A percentile compares a stretch with the other conserved stretches of the same genome.
Conservation (phyloP, 1,140 invertebrate species). For the Achatina immaculata region DNA sequence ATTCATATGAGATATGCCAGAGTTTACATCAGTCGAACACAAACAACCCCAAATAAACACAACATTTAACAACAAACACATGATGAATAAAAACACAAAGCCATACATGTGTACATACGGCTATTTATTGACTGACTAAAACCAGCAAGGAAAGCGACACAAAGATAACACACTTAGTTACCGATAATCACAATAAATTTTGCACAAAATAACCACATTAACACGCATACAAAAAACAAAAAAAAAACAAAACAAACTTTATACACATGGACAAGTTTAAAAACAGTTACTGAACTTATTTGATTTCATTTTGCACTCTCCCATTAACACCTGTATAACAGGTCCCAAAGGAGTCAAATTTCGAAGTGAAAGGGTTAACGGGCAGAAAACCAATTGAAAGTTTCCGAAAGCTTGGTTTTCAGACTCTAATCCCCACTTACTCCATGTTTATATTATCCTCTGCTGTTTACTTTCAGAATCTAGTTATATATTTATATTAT, state of each 20-base stretch:
- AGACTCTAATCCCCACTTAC: neutral
- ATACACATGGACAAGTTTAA: neutral
- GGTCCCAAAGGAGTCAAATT: neutral
- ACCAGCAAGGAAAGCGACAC: constrained; percentile 37
- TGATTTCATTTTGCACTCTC: neutral
- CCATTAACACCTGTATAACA: no score
- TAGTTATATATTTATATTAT: no score
- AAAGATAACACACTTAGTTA: constrained; percentile 11
- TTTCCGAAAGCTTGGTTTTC: constrained; percentile 33
- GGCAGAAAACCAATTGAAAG: constrained; percentile 28
- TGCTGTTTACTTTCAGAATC: neutral
- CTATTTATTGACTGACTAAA: constrained; percentile 39
- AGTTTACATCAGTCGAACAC: no score
- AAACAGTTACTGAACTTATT: neutral
- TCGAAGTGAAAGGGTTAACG: neutral
- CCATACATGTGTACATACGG: constrained; percentile 1
- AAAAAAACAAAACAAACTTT: neutral
- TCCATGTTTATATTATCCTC: neutral
- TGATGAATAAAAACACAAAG: neutral
- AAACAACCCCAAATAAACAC: no score
- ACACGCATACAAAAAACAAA: no score
- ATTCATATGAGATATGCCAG: no score
- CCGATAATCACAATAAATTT: constrained; percentile 20
- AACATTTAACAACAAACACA: no score
- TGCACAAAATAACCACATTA: constrained; percentile 22